Evolutionary conservation across 2,797 vertebrate species (phyloP), one percentile per base, ranked within the genome.

Genomic region (Ciconia nigra): DNA sequence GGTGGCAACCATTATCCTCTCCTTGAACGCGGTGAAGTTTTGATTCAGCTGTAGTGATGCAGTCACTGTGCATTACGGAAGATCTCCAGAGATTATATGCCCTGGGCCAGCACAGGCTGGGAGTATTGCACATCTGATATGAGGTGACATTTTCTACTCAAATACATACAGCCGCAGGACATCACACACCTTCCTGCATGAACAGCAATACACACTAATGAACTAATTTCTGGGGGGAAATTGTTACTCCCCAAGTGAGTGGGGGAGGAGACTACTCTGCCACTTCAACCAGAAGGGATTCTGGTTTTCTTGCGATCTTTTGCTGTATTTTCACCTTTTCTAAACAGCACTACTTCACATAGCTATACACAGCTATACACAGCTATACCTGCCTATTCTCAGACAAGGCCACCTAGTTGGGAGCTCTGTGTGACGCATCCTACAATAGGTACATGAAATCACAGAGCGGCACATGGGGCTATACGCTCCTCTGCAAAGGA

Each of bases 91-190:
- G 83, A 93, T 83, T 87, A 17, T 58, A 29, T 28, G 79, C 81
- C 87, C 93, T 82, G 87, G 82, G 83, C 92, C 97, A 96, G 78
- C 86, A 51, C 7, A 3, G 72, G 76, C 92, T 80, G 71, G 66
- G 52, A 95, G 51, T 39, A 61, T 58, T 73, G 86, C 62, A 54
- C 70, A 83, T 80, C 82, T 96, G 91, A 97, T 96, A 79, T 2
- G 71, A 97, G 97, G 90, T 96, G 96, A 96, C 89, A 94, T 94
- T 55, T 95, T 41, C 89, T 94, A 79, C 90, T 92, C 92, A 96
- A 91, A 95, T 62, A 91, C 82, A 81, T 83, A 96, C 91, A 93
- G 93, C 89, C 67, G 31, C 51, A 21, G 89, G 82, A 87, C 91
- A 87, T n/a, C 87, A 70, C 92, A 93, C 70, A 94, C 93, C 91